Percentiles rank a stretch among this genome's conserved stretches.
phyloP scores from a whole-genome alignment of 2,797 vertebrate species.

The Tragopan temminckii region DNA sequence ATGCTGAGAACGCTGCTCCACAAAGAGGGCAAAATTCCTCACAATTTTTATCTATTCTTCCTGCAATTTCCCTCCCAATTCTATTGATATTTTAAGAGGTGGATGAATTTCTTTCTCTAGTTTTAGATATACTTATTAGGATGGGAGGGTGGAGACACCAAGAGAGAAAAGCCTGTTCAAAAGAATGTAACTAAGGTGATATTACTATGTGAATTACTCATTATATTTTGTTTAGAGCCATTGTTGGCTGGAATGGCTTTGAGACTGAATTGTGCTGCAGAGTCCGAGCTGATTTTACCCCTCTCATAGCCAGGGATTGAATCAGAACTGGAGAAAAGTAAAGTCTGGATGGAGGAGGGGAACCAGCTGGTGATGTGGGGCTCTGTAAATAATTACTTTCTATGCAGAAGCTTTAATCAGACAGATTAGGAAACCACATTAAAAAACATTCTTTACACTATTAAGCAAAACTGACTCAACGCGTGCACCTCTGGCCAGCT shows the following conservation, averaged over 20 bases:
- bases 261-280: constrained; percentile 69
- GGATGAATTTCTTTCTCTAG: constrained; percentile 2
- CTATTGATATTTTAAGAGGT: constrained; percentile 43
- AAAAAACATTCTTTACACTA: not conserved
- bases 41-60: constrained; percentile 46
- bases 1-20: not conserved
- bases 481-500: not conserved
- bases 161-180: constrained; percentile 42
- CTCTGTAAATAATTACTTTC: not conserved
- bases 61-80: constrained; percentile 30
- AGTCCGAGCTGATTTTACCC: constrained; percentile 16
- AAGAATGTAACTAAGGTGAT: constrained; percentile 73
- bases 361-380: not conserved
- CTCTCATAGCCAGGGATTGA: not conserved
- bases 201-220: constrained; percentile 68
- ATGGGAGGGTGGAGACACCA: constrained; percentile 41
- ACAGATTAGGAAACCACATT: not conserved
- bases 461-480: not conserved
- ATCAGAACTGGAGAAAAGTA: not conserved
- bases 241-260: constrained; percentile 71
- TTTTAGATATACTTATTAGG: constrained; percentile 50
- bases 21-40: constrained; percentile 43
- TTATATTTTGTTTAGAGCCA: constrained; percentile 72
- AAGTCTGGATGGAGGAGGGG: not conserved
- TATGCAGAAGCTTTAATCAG: not conserved